Evolutionary conservation across 2,888 invertebrate genomes (phyloP).

Genomic region (Phania funesta): DNA sequence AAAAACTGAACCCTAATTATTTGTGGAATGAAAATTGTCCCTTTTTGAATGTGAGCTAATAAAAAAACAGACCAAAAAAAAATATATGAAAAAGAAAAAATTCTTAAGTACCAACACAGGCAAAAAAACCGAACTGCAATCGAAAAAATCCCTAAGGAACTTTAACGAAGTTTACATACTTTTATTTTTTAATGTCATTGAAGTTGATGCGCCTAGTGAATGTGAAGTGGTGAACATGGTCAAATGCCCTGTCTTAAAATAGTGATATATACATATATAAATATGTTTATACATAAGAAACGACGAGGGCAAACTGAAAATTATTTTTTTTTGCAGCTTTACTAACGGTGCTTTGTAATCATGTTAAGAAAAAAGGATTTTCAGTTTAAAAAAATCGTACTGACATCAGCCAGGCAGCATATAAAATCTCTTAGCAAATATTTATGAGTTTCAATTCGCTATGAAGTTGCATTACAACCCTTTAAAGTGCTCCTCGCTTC

Average conservation of each 20-base stretch:
- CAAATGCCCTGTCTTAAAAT: slow-evolving; percentile 22
- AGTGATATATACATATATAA: not conserved
- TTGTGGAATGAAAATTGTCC: slow-evolving; percentile 63
- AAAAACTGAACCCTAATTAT: slow-evolving; percentile 66
- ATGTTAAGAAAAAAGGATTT: too few species aligned
- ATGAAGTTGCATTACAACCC: too few species aligned
- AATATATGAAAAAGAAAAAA: slow-evolving; percentile 6
- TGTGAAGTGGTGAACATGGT: slow-evolving; percentile 42
- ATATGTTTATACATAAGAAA: not conserved
- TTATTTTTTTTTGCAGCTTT: not conserved
- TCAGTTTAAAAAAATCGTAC: too few species aligned
- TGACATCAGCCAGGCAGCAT: too few species aligned
- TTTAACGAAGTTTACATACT: slow-evolving; percentile 66
- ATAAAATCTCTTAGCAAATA: too few species aligned
- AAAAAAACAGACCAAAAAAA: slow-evolving; percentile 22
- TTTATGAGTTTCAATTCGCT: too few species aligned
- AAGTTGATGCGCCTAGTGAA: slow-evolving; percentile 66
- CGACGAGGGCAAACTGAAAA: not conserved
- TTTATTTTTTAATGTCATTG: slow-evolving; percentile 65
- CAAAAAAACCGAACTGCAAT: slow-evolving; percentile 33
- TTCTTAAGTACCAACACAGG: slow-evolving; percentile 5
- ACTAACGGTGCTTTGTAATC: not conserved
- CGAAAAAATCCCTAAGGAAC: slow-evolving; percentile 62
- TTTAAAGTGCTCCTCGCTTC: too few species aligned
- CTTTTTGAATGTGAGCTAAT: slow-evolving; percentile 27